These are phyloP conservation scores for Strix uralensis DNA, from an alignment of 2,113 vertebrate species.

Conservation along the genomic window DNA sequence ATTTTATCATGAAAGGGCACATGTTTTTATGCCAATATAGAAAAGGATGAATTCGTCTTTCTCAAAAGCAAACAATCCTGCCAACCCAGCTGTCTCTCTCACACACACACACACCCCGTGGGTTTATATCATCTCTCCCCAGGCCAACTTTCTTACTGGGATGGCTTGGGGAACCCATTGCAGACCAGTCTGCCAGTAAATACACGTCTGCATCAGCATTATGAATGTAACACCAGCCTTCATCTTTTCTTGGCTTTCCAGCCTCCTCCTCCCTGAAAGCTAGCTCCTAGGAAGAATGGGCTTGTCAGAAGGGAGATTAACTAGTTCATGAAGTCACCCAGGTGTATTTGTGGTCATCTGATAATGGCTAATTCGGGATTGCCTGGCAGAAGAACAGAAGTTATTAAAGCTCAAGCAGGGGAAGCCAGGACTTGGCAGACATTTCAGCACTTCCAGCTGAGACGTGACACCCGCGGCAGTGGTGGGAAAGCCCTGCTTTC, in stretches of 20 bases:
- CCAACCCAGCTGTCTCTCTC: background rate
- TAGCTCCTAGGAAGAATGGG: background rate
- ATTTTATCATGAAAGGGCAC: background rate
- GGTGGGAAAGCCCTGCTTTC: background rate
- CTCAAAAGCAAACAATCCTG: background rate
- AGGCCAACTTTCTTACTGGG: background rate
- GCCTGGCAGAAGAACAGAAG: background rate
- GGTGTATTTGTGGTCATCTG: background rate
- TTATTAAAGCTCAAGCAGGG: background rate
- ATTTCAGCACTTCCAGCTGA: background rate
- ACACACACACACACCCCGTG: background rate
- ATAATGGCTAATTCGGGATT: background rate
- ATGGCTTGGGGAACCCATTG: background rate
- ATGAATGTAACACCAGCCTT: background rate
- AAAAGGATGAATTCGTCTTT: background rate
- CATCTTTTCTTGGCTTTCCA: background rate
- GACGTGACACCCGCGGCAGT: rapidly evolving
- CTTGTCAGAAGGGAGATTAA: background rate
- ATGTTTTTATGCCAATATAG: background rate
- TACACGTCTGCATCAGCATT: background rate
- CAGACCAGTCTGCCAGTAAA: background rate
- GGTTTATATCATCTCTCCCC: background rate
- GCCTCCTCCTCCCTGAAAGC: background rate
- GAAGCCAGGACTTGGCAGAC: background rate
- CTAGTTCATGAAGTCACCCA: background rate